Base-by-base conservation (phyloP, 2,888 invertebrate species). In the Chaetogeoica ovagalla region DNA sequence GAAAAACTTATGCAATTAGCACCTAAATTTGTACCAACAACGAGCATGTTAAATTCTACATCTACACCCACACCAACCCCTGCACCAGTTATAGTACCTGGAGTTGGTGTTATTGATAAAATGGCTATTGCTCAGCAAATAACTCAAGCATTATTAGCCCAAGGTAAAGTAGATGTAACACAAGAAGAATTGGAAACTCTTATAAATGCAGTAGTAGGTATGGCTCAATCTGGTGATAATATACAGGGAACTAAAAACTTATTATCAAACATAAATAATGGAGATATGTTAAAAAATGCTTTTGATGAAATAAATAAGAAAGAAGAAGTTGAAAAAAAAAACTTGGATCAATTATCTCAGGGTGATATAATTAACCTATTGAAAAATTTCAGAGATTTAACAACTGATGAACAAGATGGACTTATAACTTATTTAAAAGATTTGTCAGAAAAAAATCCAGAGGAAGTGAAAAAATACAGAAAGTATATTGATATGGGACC, bases 361-460 rank as follows among this genome's bases (percentile, higher is more conserved):
- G 90, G 91, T 0, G 94, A 95, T 84, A 86, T 95, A 69, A 93
- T 94, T 85, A 91, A 93, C 0, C 86, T 94, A 1, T 85, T 95
- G 81, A 93, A 93, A 85, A 94, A 94, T 85, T 93, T 92, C 84
- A 93, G 93, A 85, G 93, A 94, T 84, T 86, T 95, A 19, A 92
- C 92, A 0, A 90, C 91, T 0, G 93, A 94, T 83, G 94, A 95
- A 85, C 94, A 95, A 84, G 92, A 93, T 85, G 92, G 92, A 83
- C 88, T 95, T 7, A 94, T 95, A 55, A 91, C 91, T 0, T 94
- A 94, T 85, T 86, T 95, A 82, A 94, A 94, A 85, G 94, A 94
- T 85, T 85, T 95, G 60, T 94, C 95, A 85, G 90, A 91, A 0
- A 90, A 90, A 5, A 92, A 94, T 85, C 93, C 94, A 0, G 87